Conservation (phyloP, 2,888 invertebrate genomes). For the Heliconius ismenius region DNA sequence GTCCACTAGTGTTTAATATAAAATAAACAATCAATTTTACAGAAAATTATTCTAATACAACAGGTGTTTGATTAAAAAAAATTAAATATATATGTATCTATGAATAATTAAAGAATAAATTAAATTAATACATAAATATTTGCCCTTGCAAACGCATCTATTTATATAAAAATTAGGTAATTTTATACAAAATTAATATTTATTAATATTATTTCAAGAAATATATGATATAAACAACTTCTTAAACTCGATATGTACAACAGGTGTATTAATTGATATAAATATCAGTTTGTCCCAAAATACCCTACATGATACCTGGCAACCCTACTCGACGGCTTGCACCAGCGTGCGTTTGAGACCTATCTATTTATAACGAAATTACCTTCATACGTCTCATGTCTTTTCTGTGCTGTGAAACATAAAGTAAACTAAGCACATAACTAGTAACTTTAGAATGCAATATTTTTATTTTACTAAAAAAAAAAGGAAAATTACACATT, state of each 20-base stretch:
- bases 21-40: neutral
- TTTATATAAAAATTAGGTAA: too few species aligned
- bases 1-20: too few species aligned
- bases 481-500: too few species aligned
- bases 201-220: neutral
- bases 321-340: slow-evolving; percentile 15
- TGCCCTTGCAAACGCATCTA: too few species aligned
- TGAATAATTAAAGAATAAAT: too few species aligned
- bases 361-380: slow-evolving; percentile 29
- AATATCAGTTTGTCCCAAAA: slow-evolving; percentile 17
- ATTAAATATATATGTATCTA: too few species aligned
- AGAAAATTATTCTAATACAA: too few species aligned
- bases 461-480: neutral
- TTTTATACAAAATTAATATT: neutral
- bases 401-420: slow-evolving; percentile 21
- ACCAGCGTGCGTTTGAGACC: neutral
- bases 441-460: neutral
- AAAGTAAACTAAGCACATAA: slow-evolving; percentile 1
- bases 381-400: slow-evolving; percentile 26
- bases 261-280: slow-evolving; percentile 13
- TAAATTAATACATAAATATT: too few species aligned
- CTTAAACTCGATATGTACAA: slow-evolving; percentile 2
- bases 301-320: slow-evolving; percentile 2
- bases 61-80: too few species aligned
- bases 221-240: neutral